A percentile compares a stretch with the other conserved stretches of the same genome.
Evolutionary conservation across 2,113 vertebrate genomes (phyloP).

Genomic region (Ciconia stormi): DNA sequence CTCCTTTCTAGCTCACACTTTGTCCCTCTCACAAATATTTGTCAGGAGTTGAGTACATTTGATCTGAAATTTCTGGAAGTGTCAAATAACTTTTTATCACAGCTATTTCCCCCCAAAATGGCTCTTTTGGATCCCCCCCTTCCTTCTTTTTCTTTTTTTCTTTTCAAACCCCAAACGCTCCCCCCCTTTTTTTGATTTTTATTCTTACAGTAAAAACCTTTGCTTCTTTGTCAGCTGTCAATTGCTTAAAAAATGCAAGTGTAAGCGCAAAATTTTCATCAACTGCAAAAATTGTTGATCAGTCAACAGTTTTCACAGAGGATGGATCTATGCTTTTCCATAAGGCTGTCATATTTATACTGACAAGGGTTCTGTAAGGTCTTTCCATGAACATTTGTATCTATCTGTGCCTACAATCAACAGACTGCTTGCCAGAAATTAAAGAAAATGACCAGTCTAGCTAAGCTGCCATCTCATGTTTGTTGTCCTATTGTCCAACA

Average conservation of each 20-base stretch:
- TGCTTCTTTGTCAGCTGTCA: neutral
- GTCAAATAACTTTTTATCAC: neutral
- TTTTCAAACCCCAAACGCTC: neutral
- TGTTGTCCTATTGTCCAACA: neutral
- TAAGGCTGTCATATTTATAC: neutral
- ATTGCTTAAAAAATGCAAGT: neutral
- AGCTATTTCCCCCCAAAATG: neutral
- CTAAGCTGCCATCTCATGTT: neutral
- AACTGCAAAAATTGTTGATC: slow-evolving; percentile 8
- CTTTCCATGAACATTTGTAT: neutral
- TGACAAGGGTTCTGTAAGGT: neutral
- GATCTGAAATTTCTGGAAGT: neutral
- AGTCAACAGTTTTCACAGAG: neutral
- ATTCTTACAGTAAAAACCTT: neutral
- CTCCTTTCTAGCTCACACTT: neutral
- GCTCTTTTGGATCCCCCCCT: rapidly evolving
- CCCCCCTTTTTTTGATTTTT: neutral
- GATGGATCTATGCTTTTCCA: neutral
- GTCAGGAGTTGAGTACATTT: neutral
- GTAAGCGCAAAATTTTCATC: neutral
- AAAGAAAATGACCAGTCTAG: neutral
- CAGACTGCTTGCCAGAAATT: neutral
- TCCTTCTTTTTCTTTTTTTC: neutral
- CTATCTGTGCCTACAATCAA: neutral
- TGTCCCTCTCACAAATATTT: neutral